Conservation (phyloP, 2,888 invertebrate genomes). For the Agapetus fuscipes region DNA sequence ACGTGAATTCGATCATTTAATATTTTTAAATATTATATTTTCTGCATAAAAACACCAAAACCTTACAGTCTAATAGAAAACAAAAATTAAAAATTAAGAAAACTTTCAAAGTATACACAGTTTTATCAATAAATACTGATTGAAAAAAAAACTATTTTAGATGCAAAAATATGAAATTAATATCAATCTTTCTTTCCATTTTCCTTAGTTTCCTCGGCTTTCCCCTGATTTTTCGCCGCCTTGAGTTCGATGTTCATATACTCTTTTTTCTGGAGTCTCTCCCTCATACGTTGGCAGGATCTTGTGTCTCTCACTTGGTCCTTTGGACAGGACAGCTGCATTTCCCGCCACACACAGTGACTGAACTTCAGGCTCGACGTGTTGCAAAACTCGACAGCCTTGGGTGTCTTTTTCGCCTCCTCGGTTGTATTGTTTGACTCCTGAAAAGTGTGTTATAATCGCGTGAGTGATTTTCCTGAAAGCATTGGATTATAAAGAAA, state of each 20-base stretch:
- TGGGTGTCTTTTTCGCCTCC: neutral
- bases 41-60: no score
- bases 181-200: neutral
- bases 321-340: constrained; percentile 32
- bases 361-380: constrained; percentile 27
- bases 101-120: neutral
- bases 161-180: neutral
- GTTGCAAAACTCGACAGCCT: constrained; percentile 25
- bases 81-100: neutral
- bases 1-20: no score
- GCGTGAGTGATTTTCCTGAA: neutral
- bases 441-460: neutral
- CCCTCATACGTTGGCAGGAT: constrained; percentile 28
- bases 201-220: neutral
- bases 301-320: constrained; percentile 31
- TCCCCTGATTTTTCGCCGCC: no score
- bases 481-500: no score
- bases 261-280: constrained; percentile 26
- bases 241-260: constrained; percentile 2
- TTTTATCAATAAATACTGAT: no score
- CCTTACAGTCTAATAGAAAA: neutral
- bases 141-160: no score
- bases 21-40: no score
- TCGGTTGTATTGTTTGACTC: neutral
- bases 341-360: constrained; percentile 31